A percentile compares a stretch with the other conserved stretches of the same genome.
Conservation (phyloP, 2,113 vertebrate species). For the Agapornis roseicollis region DNA sequence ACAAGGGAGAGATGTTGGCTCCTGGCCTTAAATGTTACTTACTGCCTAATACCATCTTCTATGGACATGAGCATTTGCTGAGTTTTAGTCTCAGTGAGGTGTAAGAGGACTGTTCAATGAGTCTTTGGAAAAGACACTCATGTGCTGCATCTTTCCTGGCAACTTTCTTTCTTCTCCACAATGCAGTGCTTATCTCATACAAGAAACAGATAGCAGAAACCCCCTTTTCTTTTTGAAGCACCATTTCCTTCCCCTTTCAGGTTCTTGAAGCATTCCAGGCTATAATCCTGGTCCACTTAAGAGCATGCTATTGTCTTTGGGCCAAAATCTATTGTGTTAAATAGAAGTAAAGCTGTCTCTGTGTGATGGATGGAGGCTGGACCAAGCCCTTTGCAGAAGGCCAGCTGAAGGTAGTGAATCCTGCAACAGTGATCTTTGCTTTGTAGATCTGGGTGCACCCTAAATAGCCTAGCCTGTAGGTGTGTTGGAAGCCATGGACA, state of each 20-base stretch:
- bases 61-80: slow-evolving; percentile 34
- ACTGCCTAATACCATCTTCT: slow-evolving; percentile 35
- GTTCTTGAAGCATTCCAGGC: not conserved
- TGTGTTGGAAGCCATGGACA: not conserved
- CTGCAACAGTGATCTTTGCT: not conserved
- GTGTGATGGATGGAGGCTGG: fast-evolving
- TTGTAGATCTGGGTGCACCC: not conserved
- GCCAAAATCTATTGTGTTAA: not conserved
- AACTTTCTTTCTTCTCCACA: not conserved
- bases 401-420: not conserved
- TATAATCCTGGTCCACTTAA: not conserved
- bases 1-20: not conserved
- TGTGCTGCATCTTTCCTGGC: slow-evolving; percentile 31
- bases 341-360: not conserved
- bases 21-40: slow-evolving; percentile 23
- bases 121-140: slow-evolving; percentile 28
- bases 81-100: slow-evolving; percentile 48
- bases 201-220: not conserved
- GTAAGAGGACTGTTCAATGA: not conserved
- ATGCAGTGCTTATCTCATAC: not conserved
- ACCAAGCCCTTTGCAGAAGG: not conserved
- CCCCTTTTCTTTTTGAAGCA: not conserved
- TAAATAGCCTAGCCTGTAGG: not conserved
- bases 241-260: not conserved
- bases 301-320: not conserved